Conservation (phyloP, 2,113 vertebrate species). For the Alouatta palliata region DNA sequence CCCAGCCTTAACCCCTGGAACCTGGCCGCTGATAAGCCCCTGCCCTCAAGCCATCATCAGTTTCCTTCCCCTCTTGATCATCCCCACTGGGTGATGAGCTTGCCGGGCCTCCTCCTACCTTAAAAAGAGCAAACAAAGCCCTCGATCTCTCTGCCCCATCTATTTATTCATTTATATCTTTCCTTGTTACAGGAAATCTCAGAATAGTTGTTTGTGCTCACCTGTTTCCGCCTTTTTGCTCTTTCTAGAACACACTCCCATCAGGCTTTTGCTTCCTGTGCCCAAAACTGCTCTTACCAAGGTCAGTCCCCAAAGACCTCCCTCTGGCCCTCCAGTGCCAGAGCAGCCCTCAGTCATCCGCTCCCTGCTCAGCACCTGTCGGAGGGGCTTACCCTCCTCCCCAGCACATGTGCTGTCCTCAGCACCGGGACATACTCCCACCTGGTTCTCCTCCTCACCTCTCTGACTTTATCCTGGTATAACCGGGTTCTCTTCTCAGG, state of each 20-base stretch:
- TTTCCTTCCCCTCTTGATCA: neutral
- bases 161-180: neutral
- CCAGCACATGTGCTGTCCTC: neutral
- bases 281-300: neutral
- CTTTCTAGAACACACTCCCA: neutral
- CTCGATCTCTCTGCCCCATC: no score
- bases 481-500: neutral
- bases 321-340: accelerated
- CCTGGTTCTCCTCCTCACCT: neutral
- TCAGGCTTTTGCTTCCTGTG: neutral
- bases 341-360: no score
- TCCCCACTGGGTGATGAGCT: neutral
- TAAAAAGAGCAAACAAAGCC: neutral
- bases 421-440: accelerated
- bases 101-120: neutral
- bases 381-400: neutral
- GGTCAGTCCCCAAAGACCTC: neutral
- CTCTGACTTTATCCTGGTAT: neutral
- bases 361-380: no score
- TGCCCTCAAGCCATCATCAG: no score
- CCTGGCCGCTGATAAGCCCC: neutral
- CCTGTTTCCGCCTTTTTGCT: neutral
- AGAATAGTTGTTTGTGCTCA: neutral
- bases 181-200: neutral
- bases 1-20: neutral